Base-by-base conservation (phyloP, 1,140 invertebrate genomes). In the Cyphomyrmex costatus region DNA sequence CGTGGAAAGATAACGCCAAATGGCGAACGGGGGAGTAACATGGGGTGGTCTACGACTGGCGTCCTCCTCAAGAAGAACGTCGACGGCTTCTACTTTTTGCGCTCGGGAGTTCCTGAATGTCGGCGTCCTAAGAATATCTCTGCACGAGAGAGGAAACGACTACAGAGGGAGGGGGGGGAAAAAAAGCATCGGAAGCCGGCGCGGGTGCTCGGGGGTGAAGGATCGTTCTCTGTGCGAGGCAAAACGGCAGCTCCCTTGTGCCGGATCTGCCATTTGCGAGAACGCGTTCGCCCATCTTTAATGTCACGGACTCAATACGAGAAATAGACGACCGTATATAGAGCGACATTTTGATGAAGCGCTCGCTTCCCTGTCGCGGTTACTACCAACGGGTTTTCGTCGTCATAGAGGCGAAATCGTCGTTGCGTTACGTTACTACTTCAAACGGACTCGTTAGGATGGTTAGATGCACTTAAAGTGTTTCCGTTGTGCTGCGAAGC, bases 1-100 rank as follows among this genome's bases (percentile, higher is more conserved):
- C 19, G 19, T 33, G 33, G 19, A 51, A 63, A 86, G 58, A 58
- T 42, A 51, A 33, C 19, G 19, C 12, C 30, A 49, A 70, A 86
- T 27, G 61, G 30, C 61, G 27, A 68, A 79, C 0, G 30, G 27
- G 27, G 36, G 21, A 30, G 27, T 5, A 24, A 8, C 5, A n/a
- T 10, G 2, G 33, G 33, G 30, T 51, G 68, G 42, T 42, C 8
- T 56, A 53, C 24, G 24, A 14, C 33, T 36, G 61, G 74, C 46
- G 65, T 73, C 46, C 66, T 58, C 63, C 46, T 74, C 24, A 33
- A 89, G 82, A 85, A 89, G 84, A 89, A 88, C 51, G n/a, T 80
- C 80, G 89, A 89, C 84, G 71, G 88, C 68, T 87, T 49, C 73
- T 68, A 86, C 88, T 88, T 89, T 88, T 70, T 85, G 90, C 82